Evolutionary conservation across 2,797 vertebrate genomes (phyloP), one percentile per base, ranked within the genome.

Genomic region (Sebastes steindachneri): DNA sequence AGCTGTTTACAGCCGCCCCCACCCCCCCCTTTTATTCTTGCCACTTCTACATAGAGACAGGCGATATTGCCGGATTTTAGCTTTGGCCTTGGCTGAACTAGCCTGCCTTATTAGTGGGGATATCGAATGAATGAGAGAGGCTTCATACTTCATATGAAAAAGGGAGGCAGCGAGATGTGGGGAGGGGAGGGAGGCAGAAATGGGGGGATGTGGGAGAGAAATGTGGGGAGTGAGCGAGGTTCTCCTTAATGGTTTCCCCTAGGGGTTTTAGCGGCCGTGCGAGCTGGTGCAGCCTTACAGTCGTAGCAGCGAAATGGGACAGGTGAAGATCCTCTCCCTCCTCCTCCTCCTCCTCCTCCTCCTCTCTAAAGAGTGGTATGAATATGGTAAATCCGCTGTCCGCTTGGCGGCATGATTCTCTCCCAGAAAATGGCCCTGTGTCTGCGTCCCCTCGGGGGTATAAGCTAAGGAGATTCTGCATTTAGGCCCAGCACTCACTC

Each of bases 321-420:
- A 93, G 92, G 93, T 94, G 91, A 93, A 90, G 89, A 91, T 88
- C 83, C 80, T 83, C 80, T 67, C 80, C 85, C 83, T 29, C 83
- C 79, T 29, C 79, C 75, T 77, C 72, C 68, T 60, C 57, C 68
- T 60, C 57, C 83, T 28, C 83, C 82, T 29, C 79, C 75, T 77
- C 72, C 70, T 63, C 57, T 92, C 76, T 85, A 88, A 91, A 91
- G 86, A 88, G 88, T 79, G 82, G 90, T 90, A 95, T 96, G 95
- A 96, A 95, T 95, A 95, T 95, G 95, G 94, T 95, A 95, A 95
- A 94, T 90, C 93, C 88, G 69, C 88, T 86, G 90, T 93, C 85
- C 90, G 94, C 93, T 94, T 83, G 88, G 91, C 91, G 82, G 92
- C 93, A 95, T 87, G 93, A 95, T 94, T 94, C 92, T 93, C 88